Percentiles rank a stretch among this genome's conserved stretches.
Evolutionary conservation across 2,113 vertebrate genomes (phyloP).

Genomic region (Pachypanchax playfairii): DNA sequence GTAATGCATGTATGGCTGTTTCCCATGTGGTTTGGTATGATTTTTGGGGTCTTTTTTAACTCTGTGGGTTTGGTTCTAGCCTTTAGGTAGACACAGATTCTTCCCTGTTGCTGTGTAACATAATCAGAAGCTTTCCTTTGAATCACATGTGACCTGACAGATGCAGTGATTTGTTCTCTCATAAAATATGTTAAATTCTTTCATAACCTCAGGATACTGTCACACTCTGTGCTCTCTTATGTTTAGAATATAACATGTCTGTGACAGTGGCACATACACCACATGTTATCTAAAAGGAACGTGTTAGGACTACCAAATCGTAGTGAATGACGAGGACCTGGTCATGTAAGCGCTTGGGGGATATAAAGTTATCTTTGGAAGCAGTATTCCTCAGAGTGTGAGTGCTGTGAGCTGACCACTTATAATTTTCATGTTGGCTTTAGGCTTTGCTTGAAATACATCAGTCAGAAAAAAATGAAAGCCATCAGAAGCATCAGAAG

Average conservation of each 20-base stretch:
- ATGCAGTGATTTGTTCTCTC: background rate
- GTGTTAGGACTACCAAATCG: background rate
- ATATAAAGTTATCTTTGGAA: conserved; percentile 23
- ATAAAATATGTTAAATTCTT: background rate
- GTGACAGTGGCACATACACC: background rate
- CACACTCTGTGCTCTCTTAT: background rate
- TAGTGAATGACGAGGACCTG: conserved; percentile 9
- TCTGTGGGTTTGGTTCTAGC: background rate
- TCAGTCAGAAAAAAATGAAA: conserved; percentile 50
- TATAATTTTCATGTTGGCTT: conserved; percentile 51
- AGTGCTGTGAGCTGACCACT: conserved; percentile 14
- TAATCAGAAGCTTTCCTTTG: background rate
- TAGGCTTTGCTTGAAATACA: conserved; percentile 55
- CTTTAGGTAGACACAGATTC: background rate
- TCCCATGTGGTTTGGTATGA: background rate
- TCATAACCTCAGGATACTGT: background rate
- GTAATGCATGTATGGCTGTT: too few species aligned
- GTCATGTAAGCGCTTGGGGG: conserved; percentile 11
- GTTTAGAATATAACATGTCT: too few species aligned
- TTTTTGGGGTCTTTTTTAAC: background rate
- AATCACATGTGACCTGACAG: background rate
- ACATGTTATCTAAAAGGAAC: background rate
- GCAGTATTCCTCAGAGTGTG: conserved; percentile 25
- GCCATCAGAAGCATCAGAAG: conserved; percentile 41
- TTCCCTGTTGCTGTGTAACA: background rate